phyloP scores from a whole-genome alignment of 2,113 vertebrate genomes.

The Pseudopodoces humilis region DNA sequence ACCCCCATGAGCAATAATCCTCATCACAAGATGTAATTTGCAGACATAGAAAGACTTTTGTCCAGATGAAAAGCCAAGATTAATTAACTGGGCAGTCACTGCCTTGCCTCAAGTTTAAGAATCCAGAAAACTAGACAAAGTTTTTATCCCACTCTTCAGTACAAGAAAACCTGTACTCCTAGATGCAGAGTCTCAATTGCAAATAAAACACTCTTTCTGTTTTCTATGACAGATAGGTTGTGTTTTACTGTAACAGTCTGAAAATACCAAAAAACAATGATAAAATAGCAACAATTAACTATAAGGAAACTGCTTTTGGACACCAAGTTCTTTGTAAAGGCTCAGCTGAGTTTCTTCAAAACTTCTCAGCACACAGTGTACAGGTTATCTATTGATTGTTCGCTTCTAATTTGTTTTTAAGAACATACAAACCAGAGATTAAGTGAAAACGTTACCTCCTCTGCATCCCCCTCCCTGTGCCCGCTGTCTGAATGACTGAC shows the following conservation, averaged over 20 bases:
- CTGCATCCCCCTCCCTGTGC: slow-evolving; percentile 72
- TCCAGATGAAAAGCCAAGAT: background rate
- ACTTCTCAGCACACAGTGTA: background rate
- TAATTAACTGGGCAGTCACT: background rate
- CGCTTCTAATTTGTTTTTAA: background rate
- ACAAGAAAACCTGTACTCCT: background rate
- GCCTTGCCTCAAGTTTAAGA: background rate
- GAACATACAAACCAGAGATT: background rate
- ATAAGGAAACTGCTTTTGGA: background rate
- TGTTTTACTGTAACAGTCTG: background rate
- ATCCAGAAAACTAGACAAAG: background rate
- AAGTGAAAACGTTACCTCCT: slow-evolving; percentile 76
- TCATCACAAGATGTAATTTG: background rate
- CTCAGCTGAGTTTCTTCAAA: background rate
- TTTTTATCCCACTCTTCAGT: background rate
- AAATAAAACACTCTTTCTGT: background rate
- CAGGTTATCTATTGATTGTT: background rate
- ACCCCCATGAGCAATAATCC: background rate
- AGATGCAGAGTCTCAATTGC: background rate
- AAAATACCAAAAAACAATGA: background rate
- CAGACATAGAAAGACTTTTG: background rate
- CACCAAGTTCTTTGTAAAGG: background rate
- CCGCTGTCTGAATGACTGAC: slow-evolving; percentile 68
- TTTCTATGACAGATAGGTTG: background rate
- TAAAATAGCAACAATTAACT: background rate